Conservation (phyloP, 1,140 invertebrate species). For the Platorchestia sp. region DNA sequence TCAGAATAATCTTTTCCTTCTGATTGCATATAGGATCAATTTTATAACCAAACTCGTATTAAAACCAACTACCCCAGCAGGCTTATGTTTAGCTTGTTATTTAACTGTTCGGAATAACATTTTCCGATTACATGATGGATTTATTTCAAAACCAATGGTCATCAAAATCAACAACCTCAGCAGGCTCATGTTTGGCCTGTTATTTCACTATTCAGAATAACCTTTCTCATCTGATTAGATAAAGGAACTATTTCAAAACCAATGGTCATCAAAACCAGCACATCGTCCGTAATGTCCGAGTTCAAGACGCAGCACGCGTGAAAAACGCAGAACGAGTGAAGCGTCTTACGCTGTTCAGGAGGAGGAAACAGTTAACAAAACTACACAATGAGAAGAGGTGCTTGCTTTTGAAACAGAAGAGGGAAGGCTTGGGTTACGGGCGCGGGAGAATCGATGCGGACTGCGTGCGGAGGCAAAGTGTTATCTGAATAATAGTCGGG, state of each 20-base stretch:
- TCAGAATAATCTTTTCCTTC: too few relatives aligned
- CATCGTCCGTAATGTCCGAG: neutral
- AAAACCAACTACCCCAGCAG: too few relatives aligned
- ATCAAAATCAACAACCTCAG: neutral
- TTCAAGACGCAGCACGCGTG: neutral
- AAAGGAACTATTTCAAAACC: neutral
- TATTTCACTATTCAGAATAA: neutral
- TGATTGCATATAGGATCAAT: too few relatives aligned
- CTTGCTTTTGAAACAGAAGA: neutral
- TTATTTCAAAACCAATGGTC: neutral
- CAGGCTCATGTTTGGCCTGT: neutral
- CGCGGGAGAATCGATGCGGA: neutral
- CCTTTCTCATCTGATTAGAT: neutral
- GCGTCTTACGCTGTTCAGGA: neutral
- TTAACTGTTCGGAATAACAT: too few relatives aligned
- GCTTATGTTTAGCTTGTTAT: too few relatives aligned
- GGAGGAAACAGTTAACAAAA: neutral
- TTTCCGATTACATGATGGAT: too few relatives aligned
- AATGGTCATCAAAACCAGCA: neutral
- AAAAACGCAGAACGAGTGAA: neutral
- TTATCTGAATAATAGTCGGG: neutral
- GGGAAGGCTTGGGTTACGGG: neutral
- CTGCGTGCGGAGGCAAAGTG: neutral
- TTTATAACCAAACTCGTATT: too few relatives aligned
- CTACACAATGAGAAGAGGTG: neutral